Evolutionary conservation across 2,797 vertebrate genomes (phyloP).

Genomic region (Enteromius mattozi): DNA sequence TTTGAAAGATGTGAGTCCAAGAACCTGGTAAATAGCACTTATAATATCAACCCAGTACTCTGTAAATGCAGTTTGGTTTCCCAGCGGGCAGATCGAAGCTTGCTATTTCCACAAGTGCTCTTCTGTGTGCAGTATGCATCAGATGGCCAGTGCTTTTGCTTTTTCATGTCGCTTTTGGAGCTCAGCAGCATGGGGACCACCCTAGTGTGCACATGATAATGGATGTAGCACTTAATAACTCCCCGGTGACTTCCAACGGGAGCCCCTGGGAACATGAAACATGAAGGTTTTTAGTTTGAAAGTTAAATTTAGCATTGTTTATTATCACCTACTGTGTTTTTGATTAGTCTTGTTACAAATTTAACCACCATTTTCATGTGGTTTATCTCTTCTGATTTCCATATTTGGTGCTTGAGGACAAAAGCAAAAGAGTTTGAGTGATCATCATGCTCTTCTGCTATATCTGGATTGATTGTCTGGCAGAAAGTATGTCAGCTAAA

Average conservation of each 20-base stretch:
- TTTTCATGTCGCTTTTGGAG: neutral
- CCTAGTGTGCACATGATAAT: slow-evolving; percentile 10
- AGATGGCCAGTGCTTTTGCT: neutral
- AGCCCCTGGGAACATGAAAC: neutral
- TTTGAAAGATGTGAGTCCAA: neutral
- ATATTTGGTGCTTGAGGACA: slow-evolving; percentile 27
- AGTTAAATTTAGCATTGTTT: slow-evolving; percentile 15
- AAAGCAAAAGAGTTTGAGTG: slow-evolving; percentile 10
- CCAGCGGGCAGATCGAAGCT: neutral
- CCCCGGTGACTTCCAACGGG: neutral
- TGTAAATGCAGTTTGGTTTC: neutral
- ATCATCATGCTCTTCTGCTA: slow-evolving; percentile 2
- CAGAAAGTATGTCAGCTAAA: slow-evolving; percentile 28
- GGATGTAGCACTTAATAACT: slow-evolving; percentile 31
- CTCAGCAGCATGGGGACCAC: neutral
- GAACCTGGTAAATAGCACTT: neutral
- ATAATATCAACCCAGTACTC: neutral
- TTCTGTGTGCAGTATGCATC: neutral
- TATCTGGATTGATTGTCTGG: slow-evolving; percentile 36
- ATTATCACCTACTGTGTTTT: slow-evolving; percentile 22
- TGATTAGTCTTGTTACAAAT: slow-evolving; percentile 12
- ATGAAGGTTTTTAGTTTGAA: neutral
- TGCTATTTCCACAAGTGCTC: neutral
- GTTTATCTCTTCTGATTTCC: slow-evolving; percentile 19
- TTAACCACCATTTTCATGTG: neutral